These are phyloP conservation scores for Orchesella cincta DNA, from an alignment of 1,140 invertebrate species.

Conservation along the genomic window DNA sequence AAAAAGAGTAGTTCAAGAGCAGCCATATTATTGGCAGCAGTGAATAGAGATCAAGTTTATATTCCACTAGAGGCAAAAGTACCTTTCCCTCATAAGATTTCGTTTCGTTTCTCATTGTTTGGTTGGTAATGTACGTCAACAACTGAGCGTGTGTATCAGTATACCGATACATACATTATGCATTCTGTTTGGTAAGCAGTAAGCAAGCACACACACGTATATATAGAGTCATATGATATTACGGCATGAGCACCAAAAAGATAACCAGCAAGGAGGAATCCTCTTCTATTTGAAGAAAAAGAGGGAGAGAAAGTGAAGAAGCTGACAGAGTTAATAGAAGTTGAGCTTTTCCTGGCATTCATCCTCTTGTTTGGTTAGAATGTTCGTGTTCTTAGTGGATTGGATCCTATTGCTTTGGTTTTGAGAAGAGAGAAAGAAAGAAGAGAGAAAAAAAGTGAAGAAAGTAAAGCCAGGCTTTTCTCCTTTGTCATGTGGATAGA, in stretches of 20 bases:
- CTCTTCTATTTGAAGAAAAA: neutral
- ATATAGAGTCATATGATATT: too few species aligned
- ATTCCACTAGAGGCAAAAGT: neutral
- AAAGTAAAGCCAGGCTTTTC: slow-evolving; percentile 17
- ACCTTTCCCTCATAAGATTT: neutral
- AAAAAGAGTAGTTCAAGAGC: neutral
- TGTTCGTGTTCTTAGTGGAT: slow-evolving; percentile 16
- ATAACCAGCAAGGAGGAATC: neutral
- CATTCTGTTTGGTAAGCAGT: too few species aligned
- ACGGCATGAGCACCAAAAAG: neutral
- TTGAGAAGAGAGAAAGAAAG: slow-evolving; percentile 5
- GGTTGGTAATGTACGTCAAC: neutral
- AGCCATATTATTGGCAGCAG: neutral
- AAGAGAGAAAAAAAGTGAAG: neutral
- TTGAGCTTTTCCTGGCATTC: slow-evolving; percentile 21
- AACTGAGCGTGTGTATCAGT: too few species aligned
- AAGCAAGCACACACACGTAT: too few species aligned
- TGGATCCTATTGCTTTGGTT: slow-evolving; percentile 19
- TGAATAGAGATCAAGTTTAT: neutral
- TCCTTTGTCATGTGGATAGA: slow-evolving; percentile 20
- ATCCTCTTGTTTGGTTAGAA: slow-evolving; percentile 22
- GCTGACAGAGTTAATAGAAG: slow-evolving; percentile 19
- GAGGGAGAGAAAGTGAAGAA: neutral
- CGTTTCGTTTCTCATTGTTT: neutral
- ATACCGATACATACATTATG: too few species aligned